Evolutionary conservation across 2,797 vertebrate genomes (phyloP).

Genomic region (Hoplostethus atlanticus): DNA sequence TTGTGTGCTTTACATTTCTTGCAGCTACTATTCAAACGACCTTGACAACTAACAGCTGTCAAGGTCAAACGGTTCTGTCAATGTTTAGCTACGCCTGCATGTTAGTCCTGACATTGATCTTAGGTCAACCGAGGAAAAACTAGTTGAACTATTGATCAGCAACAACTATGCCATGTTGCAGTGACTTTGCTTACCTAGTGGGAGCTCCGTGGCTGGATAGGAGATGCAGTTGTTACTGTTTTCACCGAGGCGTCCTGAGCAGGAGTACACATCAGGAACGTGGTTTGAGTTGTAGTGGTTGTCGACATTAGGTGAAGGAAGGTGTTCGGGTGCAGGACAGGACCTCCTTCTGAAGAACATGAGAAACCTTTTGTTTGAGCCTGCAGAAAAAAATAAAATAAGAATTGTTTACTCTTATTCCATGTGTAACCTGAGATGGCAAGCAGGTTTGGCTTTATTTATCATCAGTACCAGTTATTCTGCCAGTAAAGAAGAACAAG

Average conservation of each 20-base stretch:
- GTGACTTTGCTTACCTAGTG: slow-evolving; percentile 39
- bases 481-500: background rate
- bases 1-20: no score
- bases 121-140: background rate
- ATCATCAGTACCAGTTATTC: no score
- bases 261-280: background rate
- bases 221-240: background rate
- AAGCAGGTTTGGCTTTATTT: no score
- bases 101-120: background rate
- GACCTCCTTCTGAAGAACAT: slow-evolving; percentile 48
- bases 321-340: slow-evolving; percentile 53
- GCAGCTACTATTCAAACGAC: no score
- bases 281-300: background rate
- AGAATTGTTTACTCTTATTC: background rate
- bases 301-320: background rate
- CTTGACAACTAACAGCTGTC: background rate
- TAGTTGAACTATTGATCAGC: background rate
- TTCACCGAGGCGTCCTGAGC: background rate
- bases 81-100: background rate
- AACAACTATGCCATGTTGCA: background rate
- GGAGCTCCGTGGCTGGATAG: background rate
- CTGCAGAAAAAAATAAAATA: slow-evolving; percentile 55
- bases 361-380: slow-evolving; percentile 63
- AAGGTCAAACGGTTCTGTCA: background rate
- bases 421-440: no score